Base-by-base conservation (phyloP, 2,888 invertebrate species). In the Physocephala rufipes region DNA sequence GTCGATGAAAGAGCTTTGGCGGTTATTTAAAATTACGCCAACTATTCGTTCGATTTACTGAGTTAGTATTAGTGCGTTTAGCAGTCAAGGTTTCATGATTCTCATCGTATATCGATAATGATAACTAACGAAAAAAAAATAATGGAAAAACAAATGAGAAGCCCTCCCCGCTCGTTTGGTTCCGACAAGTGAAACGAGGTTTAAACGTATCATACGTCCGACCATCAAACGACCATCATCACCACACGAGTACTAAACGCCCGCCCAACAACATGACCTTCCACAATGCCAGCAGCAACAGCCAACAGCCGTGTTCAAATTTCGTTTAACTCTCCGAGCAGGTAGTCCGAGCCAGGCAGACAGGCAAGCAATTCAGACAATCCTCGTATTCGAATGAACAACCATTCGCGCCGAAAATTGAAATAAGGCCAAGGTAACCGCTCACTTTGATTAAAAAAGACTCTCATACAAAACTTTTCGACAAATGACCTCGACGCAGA, bases 391-490 rank as follows among this genome's bases (percentile, higher is more conserved):
- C 4, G 36, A 7, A 36, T 62, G 36, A 19, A 73, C 47, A 30
- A 61, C 70, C 49, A 49, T 61, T 71, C 62, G 55, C 61, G 64
- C 61, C 63, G 53, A 74, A 74, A 72, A 61, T 62, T 61, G 19
- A 68, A 83, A 83, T 82, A 83, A 83, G 83, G 83, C 83, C 83
- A 83, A 83, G 83, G 83, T 82, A 79, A 80, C 58, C 12, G 58
- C 79, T 83, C 81, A 82, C 83, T 83, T 82, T 82, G 82, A 82
- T 82, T 81, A 79, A 81, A 81, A 82, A 81, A 82, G 82, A 80
- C 82, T 80, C 79, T 76, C 77, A 80, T 82, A 79, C 78, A 75
- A 76, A 79, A 77, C 76, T 79, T 81, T 79, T 68, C 30, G 68
- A 2, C 36, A 36, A 36, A 79, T 82, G 82, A 83, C 82, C 82